Base-by-base conservation (phyloP, 2,888 invertebrate species). In the Mythimna lalbum region DNA sequence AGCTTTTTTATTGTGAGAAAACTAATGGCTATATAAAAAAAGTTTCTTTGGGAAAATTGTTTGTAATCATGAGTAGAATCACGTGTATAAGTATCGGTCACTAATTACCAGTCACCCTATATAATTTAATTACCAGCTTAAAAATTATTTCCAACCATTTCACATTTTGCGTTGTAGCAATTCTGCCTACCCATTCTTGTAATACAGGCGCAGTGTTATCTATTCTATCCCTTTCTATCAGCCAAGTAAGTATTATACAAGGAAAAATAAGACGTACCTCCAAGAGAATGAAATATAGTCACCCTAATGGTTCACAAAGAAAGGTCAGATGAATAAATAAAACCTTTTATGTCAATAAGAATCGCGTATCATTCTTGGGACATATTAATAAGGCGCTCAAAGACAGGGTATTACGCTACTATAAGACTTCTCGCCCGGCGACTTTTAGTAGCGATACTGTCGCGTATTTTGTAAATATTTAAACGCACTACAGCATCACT, bases 241-340 rank as follows among this genome's bases (percentile, higher is more conserved):
- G 19, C 10, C 19, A 6, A 39, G 5, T 4, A 71, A 39, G 31
- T 50, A 69, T 71, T 72, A 50, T 50, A 71, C 2, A 50, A 17
- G 59, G 62, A 72, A 61, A 69, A 70, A 72, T 21, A 70, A 23
- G 31, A 21, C 36, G 55, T 3, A 27, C 3, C 47, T n/a, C n/a
- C 33, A 9, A 21, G 17, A 43, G 14, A 69, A 69, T 27, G 1
- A 47, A 31, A 31, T 33, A 55, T 3, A 43, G 47, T 19, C 33
- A 43, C 59, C 50, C 5, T n/a, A 52, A 69, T 50, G 23, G 43
- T 33, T 27, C 43, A 0, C 43, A n/a, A 33, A 72, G n/a, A 52
- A 61, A 31, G 31, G 43, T 14, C 50, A 33, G 21, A 19, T n/a
- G 62, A 72, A 60, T 72, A 72, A 72, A 61, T 52, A 61, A 60